These are phyloP conservation scores for Cuculus canorus DNA, from an alignment of 2,797 vertebrate species.

Conservation along the genomic window DNA sequence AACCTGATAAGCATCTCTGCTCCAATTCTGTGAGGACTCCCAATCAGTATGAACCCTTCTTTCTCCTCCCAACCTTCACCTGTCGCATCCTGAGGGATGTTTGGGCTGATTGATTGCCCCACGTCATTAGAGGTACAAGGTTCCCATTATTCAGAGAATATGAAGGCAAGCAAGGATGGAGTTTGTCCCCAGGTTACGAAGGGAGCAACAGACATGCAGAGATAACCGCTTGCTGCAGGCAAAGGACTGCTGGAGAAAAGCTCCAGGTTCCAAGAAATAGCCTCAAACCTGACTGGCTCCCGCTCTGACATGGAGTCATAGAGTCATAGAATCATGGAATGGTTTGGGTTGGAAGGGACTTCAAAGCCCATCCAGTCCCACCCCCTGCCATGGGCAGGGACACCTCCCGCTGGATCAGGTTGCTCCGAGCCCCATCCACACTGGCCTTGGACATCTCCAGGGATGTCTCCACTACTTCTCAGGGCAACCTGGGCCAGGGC, in stretches of 20 bases:
- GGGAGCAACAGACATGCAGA: not conserved
- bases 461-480: too few species aligned
- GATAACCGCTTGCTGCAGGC: not conserved
- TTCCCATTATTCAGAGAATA: not conserved
- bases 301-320: too few species aligned
- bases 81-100: too few species aligned
- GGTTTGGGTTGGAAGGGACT: too few species aligned
- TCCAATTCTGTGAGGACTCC: not conserved
- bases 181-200: constrained; percentile 27
- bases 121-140: not conserved
- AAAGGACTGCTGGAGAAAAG: not conserved
- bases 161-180: not conserved
- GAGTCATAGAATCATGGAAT: too few species aligned
- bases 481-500: too few species aligned
- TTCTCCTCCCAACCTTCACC: not conserved
- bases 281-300: not conserved
- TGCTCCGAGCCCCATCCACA: too few species aligned
- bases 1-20: fast-evolving
- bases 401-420: too few species aligned
- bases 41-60: not conserved
- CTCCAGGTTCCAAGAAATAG: not conserved
- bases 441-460: too few species aligned
- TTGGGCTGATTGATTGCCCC: not conserved
- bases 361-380: too few species aligned
- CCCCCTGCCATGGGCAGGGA: too few species aligned